Evolutionary conservation across 2,797 vertebrate species (phyloP).

Genomic region (Xerus rutilus): DNA sequence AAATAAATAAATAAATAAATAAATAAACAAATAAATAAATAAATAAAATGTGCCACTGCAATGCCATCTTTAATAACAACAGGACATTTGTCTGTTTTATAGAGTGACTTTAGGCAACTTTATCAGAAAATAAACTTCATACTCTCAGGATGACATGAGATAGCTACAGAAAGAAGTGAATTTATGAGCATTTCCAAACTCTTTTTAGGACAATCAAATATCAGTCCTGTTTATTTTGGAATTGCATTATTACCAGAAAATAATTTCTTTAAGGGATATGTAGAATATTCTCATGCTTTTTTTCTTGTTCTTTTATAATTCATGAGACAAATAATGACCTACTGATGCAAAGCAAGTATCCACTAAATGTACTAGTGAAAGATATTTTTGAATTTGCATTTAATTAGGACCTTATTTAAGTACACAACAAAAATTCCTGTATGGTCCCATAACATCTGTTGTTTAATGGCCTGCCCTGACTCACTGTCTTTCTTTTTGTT

Average conservation of each 20-base stretch:
- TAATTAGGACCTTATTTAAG: background rate
- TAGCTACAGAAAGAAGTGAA: background rate
- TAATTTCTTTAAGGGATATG: background rate
- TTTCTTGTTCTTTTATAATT: constrained; percentile 10
- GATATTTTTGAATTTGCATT: background rate
- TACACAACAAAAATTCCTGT: background rate
- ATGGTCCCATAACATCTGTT: background rate
- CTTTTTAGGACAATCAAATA: background rate
- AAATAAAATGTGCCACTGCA: background rate
- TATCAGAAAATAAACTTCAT: background rate
- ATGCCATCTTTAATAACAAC: background rate
- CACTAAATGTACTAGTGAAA: background rate
- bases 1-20: too few relatives aligned
- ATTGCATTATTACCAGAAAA: background rate
- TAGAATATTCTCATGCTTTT: background rate
- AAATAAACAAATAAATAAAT: too few relatives aligned
- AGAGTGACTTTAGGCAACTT: background rate
- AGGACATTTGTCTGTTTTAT: background rate
- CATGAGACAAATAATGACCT: background rate
- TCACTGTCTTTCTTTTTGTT: background rate
- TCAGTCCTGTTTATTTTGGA: background rate
- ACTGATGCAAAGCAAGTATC: background rate
- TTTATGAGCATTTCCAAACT: background rate
- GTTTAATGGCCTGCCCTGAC: background rate
- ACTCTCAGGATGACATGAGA: background rate